A percentile compares a stretch with the other conserved stretches of the same genome.
phyloP scores from a whole-genome alignment of 2,888 invertebrate genomes.

The Proisotoma minuta region DNA sequence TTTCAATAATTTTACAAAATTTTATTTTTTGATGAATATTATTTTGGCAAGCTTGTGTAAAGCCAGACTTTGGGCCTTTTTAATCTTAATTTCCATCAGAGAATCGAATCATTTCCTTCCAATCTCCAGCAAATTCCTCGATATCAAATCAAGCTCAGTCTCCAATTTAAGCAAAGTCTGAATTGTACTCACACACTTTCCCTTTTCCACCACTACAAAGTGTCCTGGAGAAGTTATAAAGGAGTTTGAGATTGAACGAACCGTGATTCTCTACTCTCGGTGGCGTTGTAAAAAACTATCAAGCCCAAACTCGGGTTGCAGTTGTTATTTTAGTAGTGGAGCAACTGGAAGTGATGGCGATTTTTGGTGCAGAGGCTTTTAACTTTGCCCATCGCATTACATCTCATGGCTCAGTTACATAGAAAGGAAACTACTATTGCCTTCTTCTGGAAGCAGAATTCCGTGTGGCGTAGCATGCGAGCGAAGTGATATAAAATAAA shows the following conservation, averaged over 20 bases:
- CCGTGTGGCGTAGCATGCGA: neutral
- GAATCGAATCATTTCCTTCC: too few species aligned
- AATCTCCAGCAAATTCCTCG: too few species aligned
- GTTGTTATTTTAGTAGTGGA: neutral
- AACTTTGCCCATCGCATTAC: neutral
- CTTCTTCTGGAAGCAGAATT: neutral
- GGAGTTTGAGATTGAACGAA: neutral
- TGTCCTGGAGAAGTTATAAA: too few species aligned
- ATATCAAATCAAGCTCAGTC: too few species aligned
- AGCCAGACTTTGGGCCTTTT: too few species aligned
- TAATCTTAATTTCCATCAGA: too few species aligned
- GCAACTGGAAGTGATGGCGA: neutral
- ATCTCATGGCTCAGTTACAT: neutral
- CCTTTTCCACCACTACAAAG: too few species aligned
- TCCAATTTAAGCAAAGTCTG: too few species aligned
- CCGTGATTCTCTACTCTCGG: neutral
- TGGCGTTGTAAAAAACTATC: constrained; percentile 6
- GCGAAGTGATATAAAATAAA: constrained; percentile 8
- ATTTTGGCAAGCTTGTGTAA: too few species aligned
- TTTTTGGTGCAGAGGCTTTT: constrained; percentile 2
- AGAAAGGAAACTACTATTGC: neutral
- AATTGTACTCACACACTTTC: too few species aligned
- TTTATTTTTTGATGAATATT: too few species aligned
- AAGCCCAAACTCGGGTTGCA: neutral
- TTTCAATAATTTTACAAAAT: too few species aligned